phyloP scores from a whole-genome alignment of 2,888 invertebrate genomes.

The Pardosa pseudoannulata region DNA sequence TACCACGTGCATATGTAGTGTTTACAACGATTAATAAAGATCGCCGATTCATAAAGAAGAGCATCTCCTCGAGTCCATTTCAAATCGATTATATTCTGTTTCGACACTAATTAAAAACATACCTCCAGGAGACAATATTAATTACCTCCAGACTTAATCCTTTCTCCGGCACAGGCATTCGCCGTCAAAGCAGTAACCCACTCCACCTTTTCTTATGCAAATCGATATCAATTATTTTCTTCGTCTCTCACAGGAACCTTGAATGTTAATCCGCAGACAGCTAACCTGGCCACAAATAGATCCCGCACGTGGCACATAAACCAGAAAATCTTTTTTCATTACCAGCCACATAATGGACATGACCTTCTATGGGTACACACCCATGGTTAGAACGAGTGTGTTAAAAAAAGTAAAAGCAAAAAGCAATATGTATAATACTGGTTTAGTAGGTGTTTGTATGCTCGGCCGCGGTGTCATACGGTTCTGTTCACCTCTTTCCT shows the following conservation, averaged over 20 bases:
- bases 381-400: neutral
- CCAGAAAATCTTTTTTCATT: slow-evolving; percentile 3
- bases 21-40: too few species aligned
- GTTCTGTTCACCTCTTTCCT: slow-evolving; percentile 5
- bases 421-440: neutral
- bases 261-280: neutral
- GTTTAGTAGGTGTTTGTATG: neutral
- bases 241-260: neutral
- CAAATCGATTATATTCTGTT: neutral
- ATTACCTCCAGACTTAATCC: neutral
- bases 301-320: neutral
- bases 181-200: neutral
- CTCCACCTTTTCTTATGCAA: slow-evolving; percentile 16
- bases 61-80: neutral
- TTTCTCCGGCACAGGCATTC: neutral
- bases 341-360: slow-evolving; percentile 9
- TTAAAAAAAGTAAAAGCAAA: neutral
- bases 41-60: too few species aligned
- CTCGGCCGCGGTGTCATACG: slow-evolving; percentile 1
- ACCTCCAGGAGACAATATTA: neutral
- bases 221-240: neutral
- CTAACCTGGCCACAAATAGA: slow-evolving; percentile 4
- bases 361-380: slow-evolving; percentile 17
- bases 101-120: neutral
- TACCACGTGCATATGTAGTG: too few species aligned